phyloP scores from a whole-genome alignment of 2,888 invertebrate species.

The Fragum whitleyi region DNA sequence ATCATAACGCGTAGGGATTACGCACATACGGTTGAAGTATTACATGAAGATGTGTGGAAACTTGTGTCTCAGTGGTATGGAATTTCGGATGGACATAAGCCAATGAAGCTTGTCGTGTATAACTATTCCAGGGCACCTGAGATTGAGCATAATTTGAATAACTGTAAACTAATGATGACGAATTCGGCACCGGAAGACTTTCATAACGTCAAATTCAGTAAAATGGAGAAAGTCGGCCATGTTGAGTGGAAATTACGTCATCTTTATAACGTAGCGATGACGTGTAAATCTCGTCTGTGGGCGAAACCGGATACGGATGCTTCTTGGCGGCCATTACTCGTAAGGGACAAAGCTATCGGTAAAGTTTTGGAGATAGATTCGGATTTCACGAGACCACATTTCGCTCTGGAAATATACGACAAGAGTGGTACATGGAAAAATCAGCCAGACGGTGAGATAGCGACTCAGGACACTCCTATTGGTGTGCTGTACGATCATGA shows the following conservation, averaged over 20 bases:
- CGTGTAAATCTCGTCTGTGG: slow-evolving; percentile 76
- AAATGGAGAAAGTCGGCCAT: slow-evolving; percentile 82
- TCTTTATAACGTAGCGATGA: slow-evolving; percentile 71
- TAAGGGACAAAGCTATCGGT: slow-evolving; percentile 79
- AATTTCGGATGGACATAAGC: slow-evolving; percentile 79
- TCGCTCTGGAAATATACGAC: slow-evolving; percentile 75
- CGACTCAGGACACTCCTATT: slow-evolving; percentile 67
- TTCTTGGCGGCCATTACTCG: slow-evolving; percentile 78
- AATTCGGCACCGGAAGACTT: slow-evolving; percentile 78
- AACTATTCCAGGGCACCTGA: slow-evolving; percentile 78
- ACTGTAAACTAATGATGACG: slow-evolving; percentile 79
- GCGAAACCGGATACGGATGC: slow-evolving; percentile 78
- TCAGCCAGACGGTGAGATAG: slow-evolving; percentile 69
- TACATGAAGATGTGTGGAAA: slow-evolving; percentile 82
- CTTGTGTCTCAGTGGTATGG: slow-evolving; percentile 81
- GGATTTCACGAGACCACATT: slow-evolving; percentile 78
- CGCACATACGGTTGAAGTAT: slow-evolving; percentile 80
- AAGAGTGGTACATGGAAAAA: slow-evolving; percentile 73
- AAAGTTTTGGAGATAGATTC: slow-evolving; percentile 79
- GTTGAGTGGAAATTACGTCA: slow-evolving; percentile 79
- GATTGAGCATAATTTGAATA: slow-evolving; percentile 81
- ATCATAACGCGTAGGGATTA: slow-evolving; percentile 78
- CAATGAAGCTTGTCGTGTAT: slow-evolving; percentile 81
- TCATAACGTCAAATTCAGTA: slow-evolving; percentile 80
- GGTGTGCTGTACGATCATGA: slow-evolving; percentile 78